Base-by-base conservation (phyloP, 2,113 vertebrate genomes). In the Sylvia atricapilla region DNA sequence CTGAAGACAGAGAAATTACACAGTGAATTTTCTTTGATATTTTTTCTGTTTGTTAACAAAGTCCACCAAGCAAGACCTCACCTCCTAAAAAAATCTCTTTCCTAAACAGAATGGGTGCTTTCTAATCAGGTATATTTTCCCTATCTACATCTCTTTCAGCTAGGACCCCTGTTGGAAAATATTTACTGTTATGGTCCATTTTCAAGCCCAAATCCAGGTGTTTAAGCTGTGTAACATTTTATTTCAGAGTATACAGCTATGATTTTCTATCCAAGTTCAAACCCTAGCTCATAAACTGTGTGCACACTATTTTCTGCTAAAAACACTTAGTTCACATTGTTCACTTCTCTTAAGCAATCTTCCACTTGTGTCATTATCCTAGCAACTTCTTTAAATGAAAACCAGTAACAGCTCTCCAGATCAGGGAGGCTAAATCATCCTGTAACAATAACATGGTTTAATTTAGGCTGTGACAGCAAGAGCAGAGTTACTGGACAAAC, bases 381-480 rank as follows among this genome's bases (percentile, higher is more conserved):
- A 88, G 25, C 17, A 85, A 86, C 46, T 69, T 89, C 41, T 84
- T 72, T 58, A 93, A 85, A 94, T 76, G 74, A 94, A 80, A 94
- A 94, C 2, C 52, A 72, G 66, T 47, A 56, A 78, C 55, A 82
- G 59, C 28, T 70, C 46, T 67, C 56, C 69, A 87, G 52, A 64
- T 83, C n/a, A 41, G n/a, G 62, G 58, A 85, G 31, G 63, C 17
- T 91, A 82, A 96, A 85, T 93, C 66, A 90, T 80, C 53, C 79
- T 83, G 53, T 83, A 88, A 76, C 49, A 89, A 78, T 39, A 87
- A 78, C 47, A 35, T 21, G 37, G 30, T 84, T 87, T 93, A 87
- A 95, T 95, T 82, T 89, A 58, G 66, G 53, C n/a, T 69, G 25
- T 68, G 68, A 46, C 18, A 75, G 46, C 18, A 8, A 89, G 77